Evolutionary conservation across 2,888 invertebrate genomes (phyloP), one percentile per base, ranked within the genome.

Genomic region (Eremobia ochroleuca): DNA sequence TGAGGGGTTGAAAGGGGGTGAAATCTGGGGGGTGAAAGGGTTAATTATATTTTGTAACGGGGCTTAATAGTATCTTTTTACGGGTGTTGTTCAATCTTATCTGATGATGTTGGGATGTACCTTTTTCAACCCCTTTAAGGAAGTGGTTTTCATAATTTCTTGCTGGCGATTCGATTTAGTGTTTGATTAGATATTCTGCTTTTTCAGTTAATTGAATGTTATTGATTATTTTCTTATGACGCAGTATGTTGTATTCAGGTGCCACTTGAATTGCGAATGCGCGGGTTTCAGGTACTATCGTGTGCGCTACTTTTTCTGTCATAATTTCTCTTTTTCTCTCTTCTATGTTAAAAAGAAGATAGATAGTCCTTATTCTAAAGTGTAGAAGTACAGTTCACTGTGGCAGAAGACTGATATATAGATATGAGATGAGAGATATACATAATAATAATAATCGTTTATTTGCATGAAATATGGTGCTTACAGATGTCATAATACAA

Each of bases 21-120:
- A 65, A 80, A 83, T 73, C 66, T 71, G 55, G 73, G 59, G 83
- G 73, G 49, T 37, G 59, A 79, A 82, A 85, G 88, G 88, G 88
- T 88, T 88, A 89, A 88, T 88, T 88, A 85, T 82, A 85, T 88
- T 89, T 88, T 87, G 87, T 88, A 82, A 73, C 52, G 71, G 69
- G 78, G 76, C 78, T 86, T 88, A 88, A 85, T 86, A 71, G 71
- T 85, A 88, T 89, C 88, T 86, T 86, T 89, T 82, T 78, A 83
- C 76, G 79, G 82, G 73, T 83, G 77, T 84, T 86, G 72, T 83
- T 76, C 68, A 85, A 85, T 87, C 87, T 87, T 85, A 86, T 77
- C 79, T 59, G 76, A 74, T 79, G 55, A 73, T 73, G 73, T 74
- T 37, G 37, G 62, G 37, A 52, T 77, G 61, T 80, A 75, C 37